Evolutionary conservation across 2,888 invertebrate species (phyloP), one percentile per base, ranked within the genome.

Genomic region (Seladonia tumulorum): DNA sequence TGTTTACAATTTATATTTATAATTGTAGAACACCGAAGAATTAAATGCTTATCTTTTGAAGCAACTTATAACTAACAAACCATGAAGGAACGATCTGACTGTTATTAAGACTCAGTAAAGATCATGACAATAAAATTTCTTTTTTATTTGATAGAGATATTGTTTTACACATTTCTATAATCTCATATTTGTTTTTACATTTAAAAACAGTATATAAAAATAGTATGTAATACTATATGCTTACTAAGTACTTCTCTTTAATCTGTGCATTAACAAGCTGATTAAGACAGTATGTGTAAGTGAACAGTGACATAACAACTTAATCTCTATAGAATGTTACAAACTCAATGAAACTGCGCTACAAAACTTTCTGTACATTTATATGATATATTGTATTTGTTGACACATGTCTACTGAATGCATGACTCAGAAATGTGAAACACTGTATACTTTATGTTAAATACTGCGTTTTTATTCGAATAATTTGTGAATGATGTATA

Each of bases 301-400:
- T 14, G 49, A 74, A 75, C 25, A 35, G 49, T 73, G 22, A 73
- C 53, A 66, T 74, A 22, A 22, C 42, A 70, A 22, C 35, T 53
- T 60, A 70, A 75, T 45, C 63, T 57, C 45, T 39, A 71, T 75
- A 71, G 70, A 42, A 63, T 71, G 35, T 74, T 42, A 73, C 29
- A 66, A 81, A 70, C 76, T 85, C 78, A 81, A 72, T 63, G 71
- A 77, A 53, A 66, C 53, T 72, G n/a, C 29, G 45, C 63, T 29
- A 63, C 35, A 66, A 79, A 68, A 78, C 81, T 80, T 86, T 79
- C 68, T 78, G 76, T 76, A 68, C 60, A 70, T 63, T 70, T 80
- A 57, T 63, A 49, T 63, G 22, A 49, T 71, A 25, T 63, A 72
- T 68, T 76, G 53, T 80, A 84, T 71, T 49, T 75, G 53, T 81